Evolutionary conservation across 2,113 vertebrate genomes (phyloP).

Genomic region (Eurypyga helias): DNA sequence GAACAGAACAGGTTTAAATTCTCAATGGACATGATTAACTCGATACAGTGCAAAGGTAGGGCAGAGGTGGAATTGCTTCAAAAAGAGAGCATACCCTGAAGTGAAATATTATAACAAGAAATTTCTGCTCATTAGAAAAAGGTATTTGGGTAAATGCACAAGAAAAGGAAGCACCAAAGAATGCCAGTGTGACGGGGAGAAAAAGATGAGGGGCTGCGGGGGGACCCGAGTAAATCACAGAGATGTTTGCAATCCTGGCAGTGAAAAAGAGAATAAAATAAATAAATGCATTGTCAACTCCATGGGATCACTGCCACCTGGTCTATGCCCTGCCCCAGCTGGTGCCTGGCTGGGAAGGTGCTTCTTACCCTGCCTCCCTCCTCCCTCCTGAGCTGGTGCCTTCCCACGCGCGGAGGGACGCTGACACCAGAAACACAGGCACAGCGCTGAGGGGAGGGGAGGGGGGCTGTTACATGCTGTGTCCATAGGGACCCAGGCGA

Average conservation of each 20-base stretch:
- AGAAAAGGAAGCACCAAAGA: background rate
- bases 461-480: background rate
- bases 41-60: conserved; percentile 17
- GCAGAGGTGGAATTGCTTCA: conserved; percentile 58
- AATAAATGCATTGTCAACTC: background rate
- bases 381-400: background rate
- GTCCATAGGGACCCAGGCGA: rapidly evolving
- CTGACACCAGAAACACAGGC: rapidly evolving
- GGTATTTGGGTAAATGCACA: background rate
- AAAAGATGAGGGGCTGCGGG: background rate
- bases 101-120: conserved; percentile 16
- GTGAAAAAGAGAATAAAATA: background rate
- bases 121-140: conserved; percentile 1
- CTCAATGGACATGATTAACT: conserved; percentile 56
- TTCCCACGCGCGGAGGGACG: background rate
- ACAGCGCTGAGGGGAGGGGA: background rate
- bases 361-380: background rate
- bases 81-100: conserved; percentile 15
- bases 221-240: background rate
- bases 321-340: background rate
- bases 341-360: background rate
- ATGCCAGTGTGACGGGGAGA: background rate
- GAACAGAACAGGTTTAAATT: conserved; percentile 43
- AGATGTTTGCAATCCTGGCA: background rate
- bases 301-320: background rate